A percentile compares a stretch with the other conserved stretches of the same genome.
Conservation (phyloP, 2,888 invertebrate species). For the Busseola fusca region DNA sequence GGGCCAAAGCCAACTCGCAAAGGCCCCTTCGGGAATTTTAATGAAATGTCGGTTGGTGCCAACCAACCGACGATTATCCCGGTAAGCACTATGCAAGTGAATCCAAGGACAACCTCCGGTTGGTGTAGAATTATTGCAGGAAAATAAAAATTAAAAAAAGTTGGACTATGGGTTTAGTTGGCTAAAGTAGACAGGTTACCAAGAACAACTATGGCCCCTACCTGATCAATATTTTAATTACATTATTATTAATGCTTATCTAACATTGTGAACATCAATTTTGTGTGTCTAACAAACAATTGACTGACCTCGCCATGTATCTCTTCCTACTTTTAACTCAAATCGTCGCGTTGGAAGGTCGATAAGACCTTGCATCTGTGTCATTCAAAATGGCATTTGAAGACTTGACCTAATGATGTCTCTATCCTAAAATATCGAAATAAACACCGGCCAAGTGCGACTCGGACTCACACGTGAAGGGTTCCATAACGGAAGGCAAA, state of each 20-base stretch:
- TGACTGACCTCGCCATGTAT: constrained; percentile 69
- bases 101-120: no score
- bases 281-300: constrained; percentile 59
- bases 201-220: no score
- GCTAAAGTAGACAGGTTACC: no score
- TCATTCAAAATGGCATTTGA: constrained; percentile 35
- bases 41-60: no score
- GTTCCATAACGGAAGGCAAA: background rate
- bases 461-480: background rate
- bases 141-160: no score
- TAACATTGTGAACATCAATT: constrained; percentile 56
- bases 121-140: no score
- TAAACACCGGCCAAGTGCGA: constrained; percentile 3
- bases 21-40: no score
- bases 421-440: constrained; percentile 24
- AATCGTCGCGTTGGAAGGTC: constrained; percentile 57
- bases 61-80: no score
- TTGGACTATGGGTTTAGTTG: no score
- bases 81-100: no score
- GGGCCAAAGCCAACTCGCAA: no score
- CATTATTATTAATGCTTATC: constrained; percentile 24
- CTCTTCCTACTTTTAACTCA: constrained; percentile 64
- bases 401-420: constrained; percentile 39
- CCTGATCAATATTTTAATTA: no score
- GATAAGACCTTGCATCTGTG: constrained; percentile 58